Percentiles rank a stretch among this genome's conserved stretches.
Conservation (phyloP, 2,888 invertebrate species). For the Endotricha flammealis region DNA sequence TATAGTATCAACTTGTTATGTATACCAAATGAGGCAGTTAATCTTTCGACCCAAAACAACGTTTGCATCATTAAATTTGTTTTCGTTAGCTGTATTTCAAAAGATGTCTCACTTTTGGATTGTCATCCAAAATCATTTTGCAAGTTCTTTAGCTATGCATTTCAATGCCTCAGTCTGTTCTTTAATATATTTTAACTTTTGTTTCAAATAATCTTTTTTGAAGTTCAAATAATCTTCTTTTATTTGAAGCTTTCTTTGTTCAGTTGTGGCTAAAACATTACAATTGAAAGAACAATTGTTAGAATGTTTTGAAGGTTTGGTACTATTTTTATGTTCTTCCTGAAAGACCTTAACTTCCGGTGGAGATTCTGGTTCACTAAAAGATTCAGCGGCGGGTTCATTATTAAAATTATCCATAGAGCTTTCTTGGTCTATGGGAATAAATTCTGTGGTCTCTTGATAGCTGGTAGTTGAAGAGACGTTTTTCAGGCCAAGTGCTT, state of each 20-base stretch:
- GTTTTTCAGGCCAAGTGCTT: constrained; percentile 49
- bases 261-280: constrained; percentile 52
- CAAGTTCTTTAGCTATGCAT: constrained; percentile 57
- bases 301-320: constrained; percentile 35
- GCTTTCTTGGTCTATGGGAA: constrained; percentile 36
- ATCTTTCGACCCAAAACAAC: too few relatives aligned
- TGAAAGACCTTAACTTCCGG: constrained; percentile 47
- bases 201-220: constrained; percentile 62
- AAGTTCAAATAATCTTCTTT: constrained; percentile 65
- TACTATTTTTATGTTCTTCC: constrained; percentile 26
- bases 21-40: too few relatives aligned
- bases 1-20: too few relatives aligned
- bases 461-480: constrained; percentile 35
- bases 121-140: constrained; percentile 28
- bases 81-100: too few relatives aligned
- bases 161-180: constrained; percentile 67
- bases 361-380: constrained; percentile 49
- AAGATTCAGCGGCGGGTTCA: constrained; percentile 31
- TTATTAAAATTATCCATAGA: constrained; percentile 34
- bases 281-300: constrained; percentile 53
- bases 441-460: constrained; percentile 45
- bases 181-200: constrained; percentile 56
- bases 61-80: too few relatives aligned
- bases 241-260: constrained; percentile 53
- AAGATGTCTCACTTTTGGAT: too few relatives aligned